Conservation (phyloP, 2,113 vertebrate species). For the Notarius quadriscutis region DNA sequence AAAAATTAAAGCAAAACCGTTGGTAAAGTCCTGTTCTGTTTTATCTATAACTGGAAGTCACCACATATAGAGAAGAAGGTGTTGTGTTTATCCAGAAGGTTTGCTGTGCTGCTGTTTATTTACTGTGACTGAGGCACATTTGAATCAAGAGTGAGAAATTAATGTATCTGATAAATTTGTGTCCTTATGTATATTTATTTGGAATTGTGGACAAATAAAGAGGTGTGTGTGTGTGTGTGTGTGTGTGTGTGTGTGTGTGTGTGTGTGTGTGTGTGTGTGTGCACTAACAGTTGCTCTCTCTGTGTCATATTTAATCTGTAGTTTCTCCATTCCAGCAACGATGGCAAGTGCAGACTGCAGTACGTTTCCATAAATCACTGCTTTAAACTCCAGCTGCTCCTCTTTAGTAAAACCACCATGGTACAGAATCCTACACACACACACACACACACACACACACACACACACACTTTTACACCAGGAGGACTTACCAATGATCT, state of each 20-base stretch:
- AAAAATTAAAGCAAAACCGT: no score
- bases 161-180: no score
- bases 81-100: no score
- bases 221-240: neutral
- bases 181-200: no score
- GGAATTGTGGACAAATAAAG: no score
- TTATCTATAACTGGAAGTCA: no score
- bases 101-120: no score
- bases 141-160: no score
- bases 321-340: slow-evolving; percentile 8
- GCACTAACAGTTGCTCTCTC: slow-evolving; percentile 12
- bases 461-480: neutral
- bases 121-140: no score
- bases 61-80: no score
- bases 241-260: neutral
- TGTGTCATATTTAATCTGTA: slow-evolving; percentile 25
- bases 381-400: slow-evolving; percentile 32
- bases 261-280: slow-evolving; percentile 10
- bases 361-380: slow-evolving; percentile 33
- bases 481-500: neutral
- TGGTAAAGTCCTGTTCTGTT: no score
- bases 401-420: slow-evolving; percentile 31
- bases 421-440: slow-evolving; percentile 34
- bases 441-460: slow-evolving; percentile 10
- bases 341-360: slow-evolving; percentile 28